Evolutionary conservation across 1,140 invertebrate species (phyloP).

Genomic region (Drosophila santomea): DNA sequence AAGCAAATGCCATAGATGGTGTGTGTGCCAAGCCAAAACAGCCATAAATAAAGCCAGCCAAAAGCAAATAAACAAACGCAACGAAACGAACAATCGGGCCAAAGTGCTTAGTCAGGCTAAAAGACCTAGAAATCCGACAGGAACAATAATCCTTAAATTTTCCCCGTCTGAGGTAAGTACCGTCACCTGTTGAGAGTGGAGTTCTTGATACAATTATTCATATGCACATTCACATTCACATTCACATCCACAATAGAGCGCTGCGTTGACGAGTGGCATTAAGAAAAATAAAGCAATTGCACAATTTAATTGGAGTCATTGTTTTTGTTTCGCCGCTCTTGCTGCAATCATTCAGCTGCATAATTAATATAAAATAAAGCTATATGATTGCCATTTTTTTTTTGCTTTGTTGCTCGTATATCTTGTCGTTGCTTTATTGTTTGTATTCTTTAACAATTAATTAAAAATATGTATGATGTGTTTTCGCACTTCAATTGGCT

Average conservation of each 20-base stretch:
- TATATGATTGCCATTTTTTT: slow-evolving; percentile 64
- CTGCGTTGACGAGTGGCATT: slow-evolving; percentile 29
- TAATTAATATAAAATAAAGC: slow-evolving; percentile 82
- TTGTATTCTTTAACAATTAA: slow-evolving; percentile 68
- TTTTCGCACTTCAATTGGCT: slow-evolving; percentile 57
- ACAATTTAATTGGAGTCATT: slow-evolving; percentile 45
- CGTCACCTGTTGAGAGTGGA: slow-evolving; percentile 41
- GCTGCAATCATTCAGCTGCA: slow-evolving; percentile 74
- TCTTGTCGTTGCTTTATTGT: slow-evolving; percentile 22
- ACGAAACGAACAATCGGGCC: slow-evolving; percentile 30
- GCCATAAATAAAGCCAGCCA: slow-evolving; percentile 43
- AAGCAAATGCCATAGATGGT: not conserved
- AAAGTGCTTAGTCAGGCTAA: slow-evolving; percentile 47
- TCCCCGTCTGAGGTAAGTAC: slow-evolving; percentile 24
- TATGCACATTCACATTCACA: slow-evolving; percentile 8
- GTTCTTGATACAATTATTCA: slow-evolving; percentile 37
- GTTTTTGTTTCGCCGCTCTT: slow-evolving; percentile 35
- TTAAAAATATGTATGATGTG: slow-evolving; percentile 69
- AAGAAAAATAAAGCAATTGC: slow-evolving; percentile 40
- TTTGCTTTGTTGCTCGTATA: slow-evolving; percentile 18
- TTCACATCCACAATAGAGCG: not conserved
- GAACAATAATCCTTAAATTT: slow-evolving; percentile 1
- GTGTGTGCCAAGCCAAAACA: slow-evolving; percentile 37
- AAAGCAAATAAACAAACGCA: slow-evolving; percentile 32
- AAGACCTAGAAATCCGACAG: slow-evolving; percentile 13